Base-by-base conservation (phyloP, 2,888 invertebrate species). In the Galerucella pusilla region DNA sequence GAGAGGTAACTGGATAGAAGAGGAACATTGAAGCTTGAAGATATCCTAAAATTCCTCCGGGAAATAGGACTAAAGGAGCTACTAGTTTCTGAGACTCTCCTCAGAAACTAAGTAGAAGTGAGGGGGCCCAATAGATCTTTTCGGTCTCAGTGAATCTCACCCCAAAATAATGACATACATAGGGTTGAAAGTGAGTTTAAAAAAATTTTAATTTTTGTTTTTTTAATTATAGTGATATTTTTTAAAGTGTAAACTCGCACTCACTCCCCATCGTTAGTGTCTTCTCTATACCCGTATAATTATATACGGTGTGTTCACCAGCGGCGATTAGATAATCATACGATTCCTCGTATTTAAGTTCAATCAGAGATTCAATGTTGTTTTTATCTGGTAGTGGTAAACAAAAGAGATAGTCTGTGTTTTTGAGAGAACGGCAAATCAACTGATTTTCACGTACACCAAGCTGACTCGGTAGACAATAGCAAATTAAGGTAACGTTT, bases 301-400 rank as follows among this genome's bases (percentile, higher is more conserved):
- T 85, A 85, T 85, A 81, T 82, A 84, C 83, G 82, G 84, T 82
- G 81, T 86, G 85, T 85, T 86, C 85, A 83, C 84, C 82, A 81
- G 83, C 80, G 80, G 83, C 84, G 85, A 86, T 86, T 85, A 85
- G 85, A 84, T 82, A 83, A 85, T 84, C 80, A 78, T 73, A 74
- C 75, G 73, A 72, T 71, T 69, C 52, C 35, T 65, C 28, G 57
- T 73, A 78, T 78, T 78, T 75, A 74, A 75, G 75, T 75, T 74
- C 75, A 74, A 75, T 77, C 77, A 77, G 74, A 66, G 77, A 68
- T 69, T 73, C 72, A 52, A 76, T 74, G 73, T 76, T 77, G 76
- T 74, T 78, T 78, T 78, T 68, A 64, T 60, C 71, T 68, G 60
- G 52, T 68, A 28, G 68, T 25, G 35, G 73, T 71, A 69, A 73